Evolutionary conservation across 2,113 vertebrate species (phyloP).

Genomic region (Serinus canaria): DNA sequence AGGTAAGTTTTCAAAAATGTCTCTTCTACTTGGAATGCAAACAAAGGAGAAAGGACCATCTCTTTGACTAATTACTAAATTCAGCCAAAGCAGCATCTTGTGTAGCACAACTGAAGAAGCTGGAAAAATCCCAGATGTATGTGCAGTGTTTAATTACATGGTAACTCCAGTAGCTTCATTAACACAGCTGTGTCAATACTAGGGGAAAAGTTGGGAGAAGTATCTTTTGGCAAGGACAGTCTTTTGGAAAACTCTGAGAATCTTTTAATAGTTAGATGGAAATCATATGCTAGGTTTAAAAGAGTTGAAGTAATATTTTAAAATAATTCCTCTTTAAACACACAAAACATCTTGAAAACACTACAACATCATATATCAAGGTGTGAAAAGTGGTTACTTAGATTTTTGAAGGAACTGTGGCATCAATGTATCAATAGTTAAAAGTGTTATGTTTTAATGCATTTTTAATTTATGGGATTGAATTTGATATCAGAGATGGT

Average conservation of each 20-base stretch:
- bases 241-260: not conserved
- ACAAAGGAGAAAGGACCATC: not conserved
- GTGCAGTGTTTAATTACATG: not conserved
- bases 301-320: not conserved
- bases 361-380: not conserved
- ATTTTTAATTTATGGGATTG: not conserved
- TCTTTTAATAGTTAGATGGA: not conserved
- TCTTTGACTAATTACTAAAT: not conserved
- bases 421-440: not conserved
- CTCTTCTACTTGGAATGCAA: not conserved
- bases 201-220: not conserved
- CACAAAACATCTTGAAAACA: not conserved
- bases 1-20: not conserved
- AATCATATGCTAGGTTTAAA: not conserved
- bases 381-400: not conserved
- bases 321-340: not conserved
- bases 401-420: not conserved
- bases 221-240: slow-evolving; percentile 3
- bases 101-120: not conserved
- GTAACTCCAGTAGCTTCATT: slow-evolving; percentile 27
- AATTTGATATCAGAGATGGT: not conserved
- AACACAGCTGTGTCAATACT: slow-evolving; percentile 54
- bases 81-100: not conserved
- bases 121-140: not conserved
- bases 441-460: not conserved